A percentile compares a stretch with the other conserved stretches of the same genome.
Evolutionary conservation across 1,140 invertebrate genomes (phyloP).

Genomic region (Sycobia sp.): DNA sequence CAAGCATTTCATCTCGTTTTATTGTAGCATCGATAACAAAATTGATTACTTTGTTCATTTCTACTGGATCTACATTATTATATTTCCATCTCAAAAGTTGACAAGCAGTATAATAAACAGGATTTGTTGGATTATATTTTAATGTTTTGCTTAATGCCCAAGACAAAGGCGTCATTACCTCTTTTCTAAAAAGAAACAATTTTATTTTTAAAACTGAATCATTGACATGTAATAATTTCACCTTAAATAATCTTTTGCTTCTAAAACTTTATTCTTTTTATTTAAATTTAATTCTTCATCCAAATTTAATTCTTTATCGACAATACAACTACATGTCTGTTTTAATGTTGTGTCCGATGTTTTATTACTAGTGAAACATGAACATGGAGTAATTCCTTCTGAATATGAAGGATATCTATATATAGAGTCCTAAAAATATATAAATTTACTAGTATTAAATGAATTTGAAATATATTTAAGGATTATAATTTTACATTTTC

Average conservation of each 20-base stretch:
- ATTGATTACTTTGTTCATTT: slow-evolving; percentile 5
- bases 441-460: too few species aligned
- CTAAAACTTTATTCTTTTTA: background rate
- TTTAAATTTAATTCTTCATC: background rate
- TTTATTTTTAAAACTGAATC: background rate
- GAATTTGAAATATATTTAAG: too few species aligned
- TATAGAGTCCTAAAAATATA: too few species aligned
- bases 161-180: slow-evolving; percentile 40
- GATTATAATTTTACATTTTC: too few species aligned
- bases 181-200: slow-evolving; percentile 40
- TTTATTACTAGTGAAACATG: too few species aligned
- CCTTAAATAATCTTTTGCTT: slow-evolving; percentile 42
- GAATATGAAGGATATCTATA: too few species aligned
- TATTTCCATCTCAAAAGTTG: slow-evolving; percentile 42
- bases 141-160: slow-evolving; percentile 42
- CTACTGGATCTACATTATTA: slow-evolving; percentile 20
- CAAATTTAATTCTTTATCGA: background rate
- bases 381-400: too few species aligned
- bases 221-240: slow-evolving; percentile 7
- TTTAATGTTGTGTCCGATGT: too few species aligned
- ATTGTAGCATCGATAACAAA: slow-evolving; percentile 1
- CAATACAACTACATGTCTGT: too few species aligned
- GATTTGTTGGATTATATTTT: slow-evolving; percentile 38
- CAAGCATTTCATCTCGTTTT: background rate
- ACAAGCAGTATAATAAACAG: slow-evolving; percentile 38